phyloP scores from a whole-genome alignment of 1,140 invertebrate species.

The Rhyzopertha dominica region DNA sequence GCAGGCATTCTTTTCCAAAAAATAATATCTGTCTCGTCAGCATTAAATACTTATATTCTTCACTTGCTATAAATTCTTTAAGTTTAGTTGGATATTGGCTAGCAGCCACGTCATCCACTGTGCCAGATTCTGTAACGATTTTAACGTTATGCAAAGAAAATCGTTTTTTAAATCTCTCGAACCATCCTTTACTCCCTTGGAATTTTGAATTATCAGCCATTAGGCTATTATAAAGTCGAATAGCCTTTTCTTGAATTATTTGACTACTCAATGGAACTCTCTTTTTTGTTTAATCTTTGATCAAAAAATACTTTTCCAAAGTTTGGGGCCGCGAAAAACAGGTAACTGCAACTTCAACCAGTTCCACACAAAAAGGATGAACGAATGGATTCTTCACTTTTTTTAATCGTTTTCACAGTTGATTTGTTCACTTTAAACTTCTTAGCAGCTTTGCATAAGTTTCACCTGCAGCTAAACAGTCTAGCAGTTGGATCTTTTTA shows the following conservation, averaged over 20 bases:
- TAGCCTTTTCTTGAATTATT: conserved; percentile 14
- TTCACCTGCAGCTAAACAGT: conserved; percentile 15
- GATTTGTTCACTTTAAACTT: conserved; percentile 13
- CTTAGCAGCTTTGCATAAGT: conserved; percentile 5
- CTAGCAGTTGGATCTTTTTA: conserved; percentile 11
- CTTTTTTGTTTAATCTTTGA: conserved; percentile 13
- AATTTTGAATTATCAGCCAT: conserved; percentile 11
- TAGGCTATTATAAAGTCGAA: conserved; percentile 8
- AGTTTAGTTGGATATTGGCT: conserved; percentile 28
- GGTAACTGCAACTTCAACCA: conserved; percentile 3
- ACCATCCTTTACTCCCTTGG: conserved; percentile 18
- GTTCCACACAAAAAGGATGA: conserved; percentile 4
- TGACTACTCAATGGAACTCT: conserved; percentile 4
- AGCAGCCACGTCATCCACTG: conserved; percentile 30
- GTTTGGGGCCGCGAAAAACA: not conserved
- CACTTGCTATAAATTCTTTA: conserved; percentile 28
- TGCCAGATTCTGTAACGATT: conserved; percentile 36
- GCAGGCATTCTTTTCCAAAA: conserved; percentile 31
- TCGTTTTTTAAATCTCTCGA: conserved; percentile 33
- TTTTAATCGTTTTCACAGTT: conserved; percentile 12
- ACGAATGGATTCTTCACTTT: conserved; percentile 13
- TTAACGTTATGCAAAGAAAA: conserved; percentile 38
- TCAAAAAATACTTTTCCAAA: conserved; percentile 8
- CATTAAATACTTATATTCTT: conserved; percentile 31
- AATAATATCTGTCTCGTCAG: conserved; percentile 18